Evolutionary conservation across 2,113 vertebrate genomes (phyloP), one percentile per base, ranked within the genome.

Genomic region (Rhea americana): DNA sequence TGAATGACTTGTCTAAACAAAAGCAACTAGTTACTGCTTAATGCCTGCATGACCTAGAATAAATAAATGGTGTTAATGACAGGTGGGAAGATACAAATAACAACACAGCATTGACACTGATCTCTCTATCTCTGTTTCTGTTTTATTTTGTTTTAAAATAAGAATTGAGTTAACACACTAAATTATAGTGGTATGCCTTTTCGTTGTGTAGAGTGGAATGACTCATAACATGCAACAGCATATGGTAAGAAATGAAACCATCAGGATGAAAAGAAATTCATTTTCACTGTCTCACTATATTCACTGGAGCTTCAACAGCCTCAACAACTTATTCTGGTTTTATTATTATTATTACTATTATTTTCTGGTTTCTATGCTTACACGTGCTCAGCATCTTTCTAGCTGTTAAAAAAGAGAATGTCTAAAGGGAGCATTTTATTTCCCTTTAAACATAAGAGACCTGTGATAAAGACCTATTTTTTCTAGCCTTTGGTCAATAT

Each of bases 1-100:
- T 3, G 25, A 93, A 78, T 45, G 8, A 82, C 61, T 88, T 94
- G 45, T 91, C 87, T 87, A 90, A 93, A 74, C 59, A 94, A 96
- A 92, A 90, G 53, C 45, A 94, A 88, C 73, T 82, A 91, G 94
- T 95, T 95, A 93, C 16, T 62, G 63, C 61, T 90, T 78, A 91
- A 90, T 67, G 76, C 58, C 81, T 87, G 28, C 61, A 43, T 55
- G 70, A 84, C 86, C 87, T 71, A 78, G 58, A 96, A 95, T 72
- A 91, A 85, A 83, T 26, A 75, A 90, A 84, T 66, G 5, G 51
- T 28, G 53, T 14, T 70, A 94, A 88, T 56, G 66, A 71, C 75
- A 87, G 55, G 56, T 45, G 37, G 39, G 37, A 85, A 75, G 70
- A 81, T 15, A 83, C 14, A 91, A 93, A 89, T 48, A 91, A 70